Percentiles rank a stretch among this genome's conserved stretches.
Conservation (phyloP, 2,113 vertebrate species). For the Peromyscus leucopus region DNA sequence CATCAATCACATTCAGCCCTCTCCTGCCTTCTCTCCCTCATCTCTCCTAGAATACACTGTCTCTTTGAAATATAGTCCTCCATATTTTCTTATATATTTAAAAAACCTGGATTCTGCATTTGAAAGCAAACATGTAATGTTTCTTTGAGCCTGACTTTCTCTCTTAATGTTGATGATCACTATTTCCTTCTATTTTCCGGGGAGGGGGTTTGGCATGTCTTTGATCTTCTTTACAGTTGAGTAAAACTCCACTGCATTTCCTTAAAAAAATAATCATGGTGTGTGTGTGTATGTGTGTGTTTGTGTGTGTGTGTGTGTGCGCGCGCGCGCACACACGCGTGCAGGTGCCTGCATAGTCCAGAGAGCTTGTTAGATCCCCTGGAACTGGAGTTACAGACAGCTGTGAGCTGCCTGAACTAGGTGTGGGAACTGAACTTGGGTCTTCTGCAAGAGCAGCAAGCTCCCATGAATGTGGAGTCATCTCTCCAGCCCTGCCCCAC, state of each 20-base stretch:
- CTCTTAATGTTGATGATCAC: background rate
- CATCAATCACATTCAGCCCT: background rate
- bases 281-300: background rate
- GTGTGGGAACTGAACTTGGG: background rate
- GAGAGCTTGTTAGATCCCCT: background rate
- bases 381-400: background rate
- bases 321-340: background rate
- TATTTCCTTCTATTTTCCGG: background rate
- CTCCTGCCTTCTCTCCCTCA: background rate
- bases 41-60: too few species aligned
- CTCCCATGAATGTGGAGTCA: too few species aligned
- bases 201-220: fast-evolving
- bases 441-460: background rate
- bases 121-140: background rate
- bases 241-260: background rate
- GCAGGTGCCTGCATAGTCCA: too few species aligned
- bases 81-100: too few species aligned
- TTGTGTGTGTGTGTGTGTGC: background rate
- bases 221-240: background rate
- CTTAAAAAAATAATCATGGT: background rate
- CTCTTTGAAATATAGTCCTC: background rate
- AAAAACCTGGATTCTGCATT: background rate
- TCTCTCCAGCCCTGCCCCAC: background rate
- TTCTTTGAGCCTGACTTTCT: background rate
- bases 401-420: background rate